Conservation (phyloP, 2,888 invertebrate genomes). For the Calliopum simillimum region DNA sequence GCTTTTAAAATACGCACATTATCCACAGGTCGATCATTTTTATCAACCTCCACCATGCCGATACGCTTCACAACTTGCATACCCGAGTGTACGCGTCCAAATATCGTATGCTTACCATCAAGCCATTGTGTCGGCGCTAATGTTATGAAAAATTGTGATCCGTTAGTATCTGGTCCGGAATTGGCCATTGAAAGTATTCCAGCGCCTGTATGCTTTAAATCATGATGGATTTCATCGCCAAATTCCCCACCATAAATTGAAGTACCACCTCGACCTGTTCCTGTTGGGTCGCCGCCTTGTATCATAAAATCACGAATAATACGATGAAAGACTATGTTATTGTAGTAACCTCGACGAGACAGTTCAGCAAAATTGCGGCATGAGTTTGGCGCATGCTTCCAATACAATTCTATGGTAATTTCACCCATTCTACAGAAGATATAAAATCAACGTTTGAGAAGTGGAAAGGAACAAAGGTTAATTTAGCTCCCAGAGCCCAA, state of each 20-base stretch:
- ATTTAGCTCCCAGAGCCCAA: too few species aligned
- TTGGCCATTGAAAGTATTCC: conserved; percentile 98
- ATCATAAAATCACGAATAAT: conserved; percentile 95
- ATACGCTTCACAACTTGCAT: conserved; percentile 93
- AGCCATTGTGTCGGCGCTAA: conserved; percentile 97
- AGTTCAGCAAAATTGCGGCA: conserved; percentile 98
- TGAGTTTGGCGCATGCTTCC: conserved; percentile 98
- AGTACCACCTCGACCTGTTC: conserved; percentile 94
- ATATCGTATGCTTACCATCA: conserved; percentile 97
- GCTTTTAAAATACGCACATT: conserved; percentile 82
- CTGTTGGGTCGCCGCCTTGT: conserved; percentile 97
- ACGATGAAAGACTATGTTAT: conserved; percentile 95
- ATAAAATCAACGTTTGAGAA: background rate
- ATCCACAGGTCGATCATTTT: conserved; percentile 90
- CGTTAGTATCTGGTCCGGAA: conserved; percentile 95
- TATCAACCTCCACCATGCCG: conserved; percentile 94
- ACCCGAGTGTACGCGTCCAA: conserved; percentile 88
- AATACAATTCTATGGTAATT: conserved; percentile 92
- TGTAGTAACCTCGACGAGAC: conserved; percentile 92
- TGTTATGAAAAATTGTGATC: conserved; percentile 98
- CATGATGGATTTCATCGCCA: conserved; percentile 93
- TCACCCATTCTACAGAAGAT: conserved; percentile 84
- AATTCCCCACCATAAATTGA: conserved; percentile 97
- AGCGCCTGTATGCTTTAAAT: conserved; percentile 94
- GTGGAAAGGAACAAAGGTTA: too few species aligned